These are phyloP conservation scores for Ornithoptera priamus DNA, from an alignment of 2,888 invertebrate genomes.

Conservation along the genomic window DNA sequence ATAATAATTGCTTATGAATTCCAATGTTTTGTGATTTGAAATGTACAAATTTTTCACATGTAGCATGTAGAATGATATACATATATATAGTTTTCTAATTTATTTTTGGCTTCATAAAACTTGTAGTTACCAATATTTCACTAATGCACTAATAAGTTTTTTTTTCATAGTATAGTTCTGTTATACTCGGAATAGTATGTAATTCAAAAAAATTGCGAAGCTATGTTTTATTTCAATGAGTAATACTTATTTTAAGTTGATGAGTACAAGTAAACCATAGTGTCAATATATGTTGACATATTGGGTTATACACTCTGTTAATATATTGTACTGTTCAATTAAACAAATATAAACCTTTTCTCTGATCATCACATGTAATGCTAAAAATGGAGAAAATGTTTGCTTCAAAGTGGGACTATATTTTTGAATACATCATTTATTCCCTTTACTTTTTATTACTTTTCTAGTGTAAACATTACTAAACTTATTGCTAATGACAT, in stretches of 20 bases:
- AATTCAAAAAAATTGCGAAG: slow-evolving; percentile 3
- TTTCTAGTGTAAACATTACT: no score
- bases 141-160: not conserved
- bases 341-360: no score
- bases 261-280: slow-evolving; percentile 7
- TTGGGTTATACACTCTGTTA: not conserved
- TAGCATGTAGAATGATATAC: not conserved
- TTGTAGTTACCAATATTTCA: not conserved
- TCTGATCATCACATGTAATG: no score
- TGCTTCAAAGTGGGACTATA: no score
- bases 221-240: not conserved
- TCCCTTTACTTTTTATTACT: no score
- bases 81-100: not conserved
- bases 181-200: slow-evolving; percentile 34
- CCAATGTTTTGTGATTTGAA: slow-evolving; percentile 16
- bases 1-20: slow-evolving; percentile 6
- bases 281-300: not conserved
- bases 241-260: not conserved
- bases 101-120: not conserved
- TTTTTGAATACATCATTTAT: no score
- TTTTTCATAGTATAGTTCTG: slow-evolving; percentile 22
- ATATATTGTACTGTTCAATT: no score
- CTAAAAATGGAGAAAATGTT: no score
- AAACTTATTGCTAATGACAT: no score
- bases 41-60: slow-evolving; percentile 21